Conservation (phyloP, 1,140 invertebrate species). For the Drosophila pectinifera region DNA sequence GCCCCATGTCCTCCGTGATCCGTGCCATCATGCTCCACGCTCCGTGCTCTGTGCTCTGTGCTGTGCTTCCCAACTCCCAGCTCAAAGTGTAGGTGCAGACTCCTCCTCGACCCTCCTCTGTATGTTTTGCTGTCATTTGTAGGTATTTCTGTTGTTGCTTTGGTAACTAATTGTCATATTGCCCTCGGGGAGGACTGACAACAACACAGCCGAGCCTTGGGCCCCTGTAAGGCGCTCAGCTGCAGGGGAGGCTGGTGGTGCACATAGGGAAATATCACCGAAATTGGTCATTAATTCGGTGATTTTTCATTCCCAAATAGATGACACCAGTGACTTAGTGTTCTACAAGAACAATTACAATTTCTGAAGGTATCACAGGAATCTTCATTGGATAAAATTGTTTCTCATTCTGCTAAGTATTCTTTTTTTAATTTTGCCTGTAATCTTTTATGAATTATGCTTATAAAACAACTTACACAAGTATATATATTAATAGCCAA, state of each 20-base stretch:
- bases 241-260: not conserved
- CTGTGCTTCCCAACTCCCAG: not conserved
- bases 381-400: not conserved
- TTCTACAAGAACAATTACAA: not conserved
- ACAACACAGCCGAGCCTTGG: conserved; percentile 45
- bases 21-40: too few species aligned
- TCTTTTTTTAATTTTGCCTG: too few species aligned
- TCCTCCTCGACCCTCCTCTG: conserved; percentile 26
- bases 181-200: conserved; percentile 65
- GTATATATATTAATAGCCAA: too few species aligned
- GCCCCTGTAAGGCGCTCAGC: conserved; percentile 11
- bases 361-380: not conserved
- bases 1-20: conserved; percentile 17
- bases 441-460: not conserved
- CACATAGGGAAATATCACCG: conserved; percentile 17
- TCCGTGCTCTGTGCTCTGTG: not conserved
- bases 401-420: not conserved
- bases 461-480: not conserved
- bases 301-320: not conserved
- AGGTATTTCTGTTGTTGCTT: conserved; percentile 83
- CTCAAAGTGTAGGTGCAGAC: conserved; percentile 9
- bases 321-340: conserved; percentile 2
- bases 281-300: conserved; percentile 16
- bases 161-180: conserved; percentile 83
- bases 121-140: conserved; percentile 79